phyloP scores from a whole-genome alignment of 2,888 invertebrate species.

The Scaptomyza flava region DNA sequence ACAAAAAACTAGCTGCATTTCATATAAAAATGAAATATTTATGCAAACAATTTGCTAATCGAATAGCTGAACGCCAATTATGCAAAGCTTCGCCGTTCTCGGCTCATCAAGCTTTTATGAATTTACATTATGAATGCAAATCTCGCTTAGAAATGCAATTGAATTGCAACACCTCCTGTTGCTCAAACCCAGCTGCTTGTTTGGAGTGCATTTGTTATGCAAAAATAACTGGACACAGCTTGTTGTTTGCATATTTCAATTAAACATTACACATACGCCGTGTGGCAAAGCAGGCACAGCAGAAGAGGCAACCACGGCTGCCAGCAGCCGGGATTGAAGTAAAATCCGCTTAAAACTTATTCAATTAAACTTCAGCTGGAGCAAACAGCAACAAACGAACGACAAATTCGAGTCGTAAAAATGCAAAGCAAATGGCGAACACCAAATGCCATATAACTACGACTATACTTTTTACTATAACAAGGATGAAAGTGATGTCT shows the following conservation, averaged over 20 bases:
- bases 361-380: conserved; percentile 70
- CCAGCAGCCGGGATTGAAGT: conserved; percentile 30
- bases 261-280: conserved; percentile 62
- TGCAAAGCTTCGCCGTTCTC: conserved; percentile 35
- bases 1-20: not conserved
- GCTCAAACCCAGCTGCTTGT: not conserved
- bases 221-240: conserved; percentile 55
- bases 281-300: conserved; percentile 18
- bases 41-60: conserved; percentile 20
- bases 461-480: conserved; percentile 13
- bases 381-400: conserved; percentile 50
- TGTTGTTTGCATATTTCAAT: conserved; percentile 65
- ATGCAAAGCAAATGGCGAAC: conserved; percentile 66
- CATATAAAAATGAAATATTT: conserved; percentile 37
- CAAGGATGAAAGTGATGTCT: not conserved
- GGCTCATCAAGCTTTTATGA: conserved; percentile 56
- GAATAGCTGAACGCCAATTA: conserved; percentile 43
- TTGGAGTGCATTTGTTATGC: conserved; percentile 56
- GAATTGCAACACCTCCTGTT: conserved; percentile 62
- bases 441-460: conserved; percentile 48
- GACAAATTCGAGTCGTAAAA: conserved; percentile 72
- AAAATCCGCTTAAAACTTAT: conserved; percentile 79
- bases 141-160: conserved; percentile 57
- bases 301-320: conserved; percentile 25
- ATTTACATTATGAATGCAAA: conserved; percentile 67